Percentiles rank a stretch among this genome's conserved stretches.
These are phyloP conservation scores for Cliona cf. orientalis DNA, from an alignment of 37 sponge, comb jelly and placozoan genomes.

Conservation along the genomic window DNA sequence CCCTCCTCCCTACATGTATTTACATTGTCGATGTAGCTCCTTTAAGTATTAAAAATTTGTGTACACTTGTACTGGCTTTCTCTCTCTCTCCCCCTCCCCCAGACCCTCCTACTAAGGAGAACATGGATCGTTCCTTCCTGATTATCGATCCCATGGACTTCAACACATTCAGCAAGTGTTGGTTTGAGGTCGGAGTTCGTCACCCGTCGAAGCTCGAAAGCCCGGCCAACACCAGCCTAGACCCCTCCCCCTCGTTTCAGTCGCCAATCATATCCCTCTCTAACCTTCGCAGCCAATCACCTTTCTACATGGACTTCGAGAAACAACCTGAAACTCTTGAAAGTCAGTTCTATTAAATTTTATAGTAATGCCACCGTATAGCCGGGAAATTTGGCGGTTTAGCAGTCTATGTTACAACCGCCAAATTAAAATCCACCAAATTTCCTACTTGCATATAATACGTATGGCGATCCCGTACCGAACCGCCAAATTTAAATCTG, in stretches of 20 bases:
- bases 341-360: neutral
- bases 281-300: neutral
- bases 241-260: slow-evolving; percentile 19
- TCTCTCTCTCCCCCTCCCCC: neutral
- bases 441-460: too few relatives aligned
- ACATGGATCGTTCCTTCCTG: slow-evolving; percentile 26
- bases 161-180: slow-evolving; percentile 46
- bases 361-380: neutral
- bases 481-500: too few relatives aligned
- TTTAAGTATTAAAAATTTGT: too few relatives aligned
- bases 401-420: too few relatives aligned
- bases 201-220: neutral
- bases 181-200: slow-evolving; percentile 67
- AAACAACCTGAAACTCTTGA: neutral
- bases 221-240: neutral
- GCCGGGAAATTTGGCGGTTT: neutral
- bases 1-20: neutral
- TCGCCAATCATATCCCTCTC: neutral
- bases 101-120: slow-evolving; percentile 16
- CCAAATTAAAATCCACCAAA: too few relatives aligned
- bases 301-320: slow-evolving; percentile 45
- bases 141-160: slow-evolving; percentile 16
- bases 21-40: neutral
- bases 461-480: too few relatives aligned
- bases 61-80: too few relatives aligned